Conservation (phyloP, 2,888 invertebrate genomes). For the Drosophila kambysellisi region DNA sequence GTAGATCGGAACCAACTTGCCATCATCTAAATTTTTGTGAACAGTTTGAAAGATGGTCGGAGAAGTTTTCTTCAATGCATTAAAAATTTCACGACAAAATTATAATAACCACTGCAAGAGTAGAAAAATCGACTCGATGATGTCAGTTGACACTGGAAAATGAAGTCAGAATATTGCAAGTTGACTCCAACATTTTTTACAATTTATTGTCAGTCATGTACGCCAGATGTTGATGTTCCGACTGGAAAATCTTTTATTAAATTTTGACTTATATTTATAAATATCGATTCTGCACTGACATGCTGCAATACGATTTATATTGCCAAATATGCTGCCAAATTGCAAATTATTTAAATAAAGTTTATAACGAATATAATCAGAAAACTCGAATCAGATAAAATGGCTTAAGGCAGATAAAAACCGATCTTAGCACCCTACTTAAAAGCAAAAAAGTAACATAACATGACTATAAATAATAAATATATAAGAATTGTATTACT, state of each 20-base stretch:
- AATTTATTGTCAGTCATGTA: slow-evolving; percentile 24
- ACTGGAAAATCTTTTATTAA: slow-evolving; percentile 30
- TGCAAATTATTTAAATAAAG: neutral
- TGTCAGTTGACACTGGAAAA: neutral
- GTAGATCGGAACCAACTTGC: neutral
- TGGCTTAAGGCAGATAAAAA: neutral
- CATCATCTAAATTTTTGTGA: neutral
- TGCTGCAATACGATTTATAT: slow-evolving; percentile 14
- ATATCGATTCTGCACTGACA: slow-evolving; percentile 30
- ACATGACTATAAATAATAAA: neutral
- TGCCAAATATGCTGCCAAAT: neutral
- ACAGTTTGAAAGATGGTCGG: neutral
- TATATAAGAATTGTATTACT: neutral
- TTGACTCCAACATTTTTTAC: slow-evolving; percentile 3
- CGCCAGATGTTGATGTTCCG: slow-evolving; percentile 18
- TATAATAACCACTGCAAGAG: neutral
- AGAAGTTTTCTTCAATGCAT: neutral
- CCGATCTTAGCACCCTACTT: neutral
- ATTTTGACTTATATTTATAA: slow-evolving; percentile 21
- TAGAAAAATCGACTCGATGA: slow-evolving; percentile 3
- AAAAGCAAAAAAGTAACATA: neutral
- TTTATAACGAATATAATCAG: neutral
- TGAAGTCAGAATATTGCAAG: slow-evolving; percentile 19
- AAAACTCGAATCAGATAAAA: neutral
- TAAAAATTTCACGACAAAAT: neutral